Conservation (phyloP, 1,140 invertebrate genomes). For the Pogonomyrmex californicus region DNA sequence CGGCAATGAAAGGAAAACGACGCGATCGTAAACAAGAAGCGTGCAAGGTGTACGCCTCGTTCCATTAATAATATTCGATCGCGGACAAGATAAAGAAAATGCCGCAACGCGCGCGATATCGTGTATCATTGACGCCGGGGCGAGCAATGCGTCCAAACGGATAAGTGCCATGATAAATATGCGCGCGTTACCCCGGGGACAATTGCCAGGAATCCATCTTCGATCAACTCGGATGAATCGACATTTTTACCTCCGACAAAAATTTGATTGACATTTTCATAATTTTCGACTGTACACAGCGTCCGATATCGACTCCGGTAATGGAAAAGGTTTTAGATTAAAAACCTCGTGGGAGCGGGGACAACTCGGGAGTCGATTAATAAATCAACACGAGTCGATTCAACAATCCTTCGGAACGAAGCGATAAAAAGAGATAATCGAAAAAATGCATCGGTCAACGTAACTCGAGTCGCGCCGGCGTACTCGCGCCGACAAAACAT, state of each 20-base stretch:
- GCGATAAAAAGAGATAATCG: neutral
- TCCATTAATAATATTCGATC: conserved; percentile 49
- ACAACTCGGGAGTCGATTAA: neutral
- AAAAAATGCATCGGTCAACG: neutral
- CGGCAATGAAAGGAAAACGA: conserved; percentile 3
- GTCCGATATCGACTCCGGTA: neutral
- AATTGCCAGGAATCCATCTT: conserved; percentile 15
- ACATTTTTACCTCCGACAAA: neutral
- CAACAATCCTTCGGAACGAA: neutral
- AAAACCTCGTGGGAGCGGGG: neutral
- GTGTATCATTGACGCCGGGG: neutral
- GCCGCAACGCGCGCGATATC: neutral
- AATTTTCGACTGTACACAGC: neutral
- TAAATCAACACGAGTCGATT: neutral
- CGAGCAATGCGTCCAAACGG: conserved; percentile 34
- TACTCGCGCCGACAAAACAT: neutral
- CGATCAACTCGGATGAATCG: neutral
- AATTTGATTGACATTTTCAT: conserved; percentile 1
- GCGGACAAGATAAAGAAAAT: conserved; percentile 40
- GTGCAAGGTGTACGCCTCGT: conserved; percentile 7
- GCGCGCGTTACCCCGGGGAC: neutral
- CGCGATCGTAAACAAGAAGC: conserved; percentile 27
- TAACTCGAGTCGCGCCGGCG: neutral
- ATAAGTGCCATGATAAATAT: conserved; percentile 27
- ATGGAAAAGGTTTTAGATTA: neutral